Percentiles rank a stretch among this genome's conserved stretches.
Conservation (phyloP, 2,113 vertebrate genomes). For the Echinops telfairi region DNA sequence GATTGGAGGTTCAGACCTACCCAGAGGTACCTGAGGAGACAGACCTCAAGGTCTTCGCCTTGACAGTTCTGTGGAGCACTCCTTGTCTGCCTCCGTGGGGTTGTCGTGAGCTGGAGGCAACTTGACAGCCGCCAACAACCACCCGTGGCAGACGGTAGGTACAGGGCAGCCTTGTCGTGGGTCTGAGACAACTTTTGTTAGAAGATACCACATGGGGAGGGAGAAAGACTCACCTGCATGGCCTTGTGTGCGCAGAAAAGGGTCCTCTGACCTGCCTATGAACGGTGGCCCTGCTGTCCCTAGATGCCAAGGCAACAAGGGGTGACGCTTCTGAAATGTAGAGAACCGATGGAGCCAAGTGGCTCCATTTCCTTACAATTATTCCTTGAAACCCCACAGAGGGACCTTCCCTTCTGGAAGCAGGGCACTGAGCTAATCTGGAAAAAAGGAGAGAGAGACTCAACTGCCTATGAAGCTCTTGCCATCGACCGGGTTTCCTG, state of each 20-base stretch:
- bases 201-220: background rate
- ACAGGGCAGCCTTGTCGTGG: fast-evolving
- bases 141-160: background rate
- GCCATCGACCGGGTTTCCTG: background rate
- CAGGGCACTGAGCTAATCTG: background rate
- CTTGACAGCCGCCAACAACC: background rate
- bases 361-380: background rate
- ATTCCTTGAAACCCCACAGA: background rate
- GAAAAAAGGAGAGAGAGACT: background rate
- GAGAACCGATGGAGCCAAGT: too few species aligned
- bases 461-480: background rate
- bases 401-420: background rate
- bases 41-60: background rate
- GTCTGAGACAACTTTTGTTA: background rate
- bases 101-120: background rate
- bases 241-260: background rate
- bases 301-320: background rate
- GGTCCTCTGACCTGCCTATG: background rate
- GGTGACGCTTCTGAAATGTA: fast-evolving
- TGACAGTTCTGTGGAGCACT: background rate
- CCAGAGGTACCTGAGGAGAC: background rate
- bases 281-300: background rate
- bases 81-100: background rate
- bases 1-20: background rate
- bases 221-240: fast-evolving